Evolutionary conservation across 2,113 vertebrate genomes (phyloP), one percentile per base, ranked within the genome.

Genomic region (Nematolebias whitei): DNA sequence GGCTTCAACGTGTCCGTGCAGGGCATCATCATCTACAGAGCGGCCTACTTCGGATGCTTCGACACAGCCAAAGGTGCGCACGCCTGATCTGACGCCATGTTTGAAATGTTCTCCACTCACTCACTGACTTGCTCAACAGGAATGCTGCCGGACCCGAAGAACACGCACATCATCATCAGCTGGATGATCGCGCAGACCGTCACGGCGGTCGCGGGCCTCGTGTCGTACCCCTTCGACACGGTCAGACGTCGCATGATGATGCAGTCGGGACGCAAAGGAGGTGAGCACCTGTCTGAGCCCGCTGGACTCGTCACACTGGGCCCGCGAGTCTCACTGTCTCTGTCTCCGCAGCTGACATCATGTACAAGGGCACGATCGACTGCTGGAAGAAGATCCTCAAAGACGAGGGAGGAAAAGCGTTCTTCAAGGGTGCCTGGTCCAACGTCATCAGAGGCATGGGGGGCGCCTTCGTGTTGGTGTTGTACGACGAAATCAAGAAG

Each of bases 161-260:
- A 98, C 8, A 97, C 98, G 70, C 97, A 98, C 83, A 98, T 99
- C 32, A 2, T 99, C 1, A 74, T 99, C 73, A 99, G 92, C 90
- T 99, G 98, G 98, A 98, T 98, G 98, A 99, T 99, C 20, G 98
- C 98, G 76, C 98, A 99, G 94, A 90, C 76, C 0, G 98, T 99
- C 71, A 99, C 98, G 0, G 98, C 98, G 0, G 96, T 88, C 1
- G 93, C 98, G 0, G 98, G 98, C 26, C 76, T 99, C 54, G 84
- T 96, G 74, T 99, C 98, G 52, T 99, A 99, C 76, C 98, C 98
- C 51, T 98, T 99, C 49, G 98, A 99, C 90, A 99, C 98, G 0
- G 98, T 99, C 84, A 93, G 98, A 68, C 96, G 98, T 92, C 94
- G 98, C 87, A 99, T 99, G 98, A 99, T 99, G 98, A 99, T 99